phyloP scores from a whole-genome alignment of 2,113 vertebrate species.

The Sturnira hondurensis region DNA sequence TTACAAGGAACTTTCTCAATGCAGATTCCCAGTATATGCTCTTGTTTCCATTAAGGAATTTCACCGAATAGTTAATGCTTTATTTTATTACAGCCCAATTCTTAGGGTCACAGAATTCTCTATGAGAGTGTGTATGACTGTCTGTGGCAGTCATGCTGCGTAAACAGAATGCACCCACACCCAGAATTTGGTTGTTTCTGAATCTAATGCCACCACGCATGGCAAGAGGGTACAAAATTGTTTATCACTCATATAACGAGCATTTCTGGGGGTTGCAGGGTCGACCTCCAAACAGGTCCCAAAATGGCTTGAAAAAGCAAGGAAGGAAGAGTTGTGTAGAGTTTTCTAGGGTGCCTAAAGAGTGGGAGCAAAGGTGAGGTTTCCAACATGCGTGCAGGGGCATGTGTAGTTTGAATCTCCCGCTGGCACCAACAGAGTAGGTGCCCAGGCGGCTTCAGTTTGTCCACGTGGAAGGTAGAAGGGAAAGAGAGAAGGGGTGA shows the following conservation, averaged over 20 bases:
- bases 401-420: neutral
- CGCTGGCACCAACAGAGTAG: too few relatives aligned
- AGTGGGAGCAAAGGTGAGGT: neutral
- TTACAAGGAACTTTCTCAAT: neutral
- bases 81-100: neutral
- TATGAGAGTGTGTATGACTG: neutral
- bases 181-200: neutral
- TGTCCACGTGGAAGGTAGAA: neutral
- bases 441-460: neutral
- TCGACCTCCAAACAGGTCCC: neutral
- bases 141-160: neutral
- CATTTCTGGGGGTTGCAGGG: neutral
- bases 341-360: neutral
- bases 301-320: neutral
- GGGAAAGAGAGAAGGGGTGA: neutral
- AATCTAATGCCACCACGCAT: neutral
- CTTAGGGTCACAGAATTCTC: neutral
- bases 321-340: neutral
- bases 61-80: neutral
- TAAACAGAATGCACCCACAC: neutral
- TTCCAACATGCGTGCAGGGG: neutral
- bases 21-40: neutral
- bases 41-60: neutral
- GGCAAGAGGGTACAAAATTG: neutral
- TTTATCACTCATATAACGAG: neutral